Base-by-base conservation (phyloP, 1,140 invertebrate genomes). In the Tribolium madens region DNA sequence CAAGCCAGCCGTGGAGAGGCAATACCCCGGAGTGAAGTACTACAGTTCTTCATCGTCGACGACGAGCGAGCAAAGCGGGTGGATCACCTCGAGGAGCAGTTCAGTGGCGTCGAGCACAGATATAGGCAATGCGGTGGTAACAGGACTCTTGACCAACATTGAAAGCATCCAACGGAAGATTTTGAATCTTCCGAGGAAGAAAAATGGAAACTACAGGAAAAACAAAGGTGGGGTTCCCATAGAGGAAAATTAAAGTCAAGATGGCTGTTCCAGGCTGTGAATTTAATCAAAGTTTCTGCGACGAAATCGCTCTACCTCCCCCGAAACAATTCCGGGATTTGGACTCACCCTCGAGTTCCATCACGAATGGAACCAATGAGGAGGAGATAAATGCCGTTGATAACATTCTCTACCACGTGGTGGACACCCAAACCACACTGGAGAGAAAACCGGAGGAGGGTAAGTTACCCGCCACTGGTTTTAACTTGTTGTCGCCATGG, bases 321-420 rank as follows among this genome's bases (percentile, higher is more conserved):
- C 94, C 94, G 0, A 92, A 94, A 81, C 93, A 95, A 86, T 96
- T 96, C 81, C 90, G 93, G 84, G 94, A 95, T 87, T 90, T 91
- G 21, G 91, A 92, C 4, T 82, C 81, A n/a, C 78, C 79, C 0
- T 60, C 78, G 1, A 81, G 77, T 77, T 82, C 82, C 1, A 52
- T 81, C 10, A 81, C 78, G n/a, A 80, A 81, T 70, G 82, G 81
- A 60, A 80, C 64, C 6, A 76, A 79, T 14, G 78, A 76, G 46
- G 82, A 83, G 42, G 79, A 83, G 76, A 80, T 82, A 7, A 82
- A 81, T 71, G 90, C 91, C 42, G 88, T 94, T 31, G 93, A 94
- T 83, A 95, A 94, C 86, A 91, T 93, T 0, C 85, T 95, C 0
- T 94, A 94, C 79, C 93, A 95, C 84, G 78, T 83, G 9, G 78